Percentiles rank a stretch among this genome's conserved stretches.
phyloP scores from a whole-genome alignment of 2,797 vertebrate species.

The Echiichthys vipera region DNA sequence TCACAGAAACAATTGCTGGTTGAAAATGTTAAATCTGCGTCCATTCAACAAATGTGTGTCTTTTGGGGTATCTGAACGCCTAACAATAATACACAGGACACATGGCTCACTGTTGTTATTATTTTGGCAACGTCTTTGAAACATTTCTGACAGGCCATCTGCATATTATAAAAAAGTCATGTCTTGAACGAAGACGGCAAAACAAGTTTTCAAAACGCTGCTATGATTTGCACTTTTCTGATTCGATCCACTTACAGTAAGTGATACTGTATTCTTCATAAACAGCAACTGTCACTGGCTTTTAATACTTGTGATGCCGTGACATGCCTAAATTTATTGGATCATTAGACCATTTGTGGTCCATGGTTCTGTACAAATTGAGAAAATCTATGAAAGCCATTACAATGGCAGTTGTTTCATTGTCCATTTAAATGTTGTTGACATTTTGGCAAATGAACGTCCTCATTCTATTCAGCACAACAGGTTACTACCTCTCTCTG shows the following conservation, averaged over 20 bases:
- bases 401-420: background rate
- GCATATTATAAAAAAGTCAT: background rate
- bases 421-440: slow-evolving; percentile 15
- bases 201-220: background rate
- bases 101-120: background rate
- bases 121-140: background rate
- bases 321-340: background rate
- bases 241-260: slow-evolving; percentile 9
- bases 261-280: background rate
- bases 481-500: slow-evolving; percentile 44
- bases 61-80: background rate
- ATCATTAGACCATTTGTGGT: background rate
- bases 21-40: background rate
- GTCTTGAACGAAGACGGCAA: too few relatives aligned
- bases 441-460: slow-evolving; percentile 20
- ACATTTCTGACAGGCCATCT: background rate
- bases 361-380: background rate
- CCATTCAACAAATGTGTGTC: background rate
- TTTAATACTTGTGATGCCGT: background rate
- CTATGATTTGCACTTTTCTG: background rate
- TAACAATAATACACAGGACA: background rate
- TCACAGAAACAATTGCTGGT: background rate
- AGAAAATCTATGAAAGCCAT: background rate
- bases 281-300: background rate
- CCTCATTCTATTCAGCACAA: slow-evolving; percentile 30